Evolutionary conservation across 2,888 invertebrate species (phyloP), one percentile per base, ranked within the genome.

Genomic region (Sicus ferrugineus): DNA sequence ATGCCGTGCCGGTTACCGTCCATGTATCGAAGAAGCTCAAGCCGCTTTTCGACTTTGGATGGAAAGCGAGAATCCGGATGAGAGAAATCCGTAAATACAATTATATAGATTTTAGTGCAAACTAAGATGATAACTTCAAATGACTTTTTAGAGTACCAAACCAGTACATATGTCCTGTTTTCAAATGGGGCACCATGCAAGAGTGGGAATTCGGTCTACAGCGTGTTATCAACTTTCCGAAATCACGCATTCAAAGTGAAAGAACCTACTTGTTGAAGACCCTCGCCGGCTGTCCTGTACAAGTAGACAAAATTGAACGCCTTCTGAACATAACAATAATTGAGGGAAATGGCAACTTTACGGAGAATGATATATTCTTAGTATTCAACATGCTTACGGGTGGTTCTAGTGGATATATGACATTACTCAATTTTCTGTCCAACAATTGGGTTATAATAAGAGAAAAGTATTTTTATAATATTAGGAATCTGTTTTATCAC

Each of bases 181-280:
- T 94, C 83, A 91, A 91, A 84, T 93, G 92, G 91, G 94, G 94
- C 0, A 89, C 91, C 0, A 87, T 88, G 75, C 90, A 92, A 56
- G 93, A 94, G 82, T 94, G 93, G 93, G 90, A 93, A 73, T 94
- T 94, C 76, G 93, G 93, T 42, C 86, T 94, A 0, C 89, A 93
- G 73, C 87, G 93, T 11, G 90, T 93, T 0, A 90, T 92, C 63
- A 89, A 92, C 77, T 93, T 93, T 84, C 93, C 93, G 0, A 85
- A 88, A 1, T 88, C 88, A 0, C 87, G 93, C 61, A 90, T 90
- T 75, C 90, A 90, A 77, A 92, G 89, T 74, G 94, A 94, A 81
- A 86, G 93, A 74, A 92, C 93, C 0, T 93, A 91, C 81, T 87
- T 94, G 2, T 82, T 93, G 62, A 93, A 93, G 83, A 92, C 91